Base-by-base conservation (phyloP, 2,888 invertebrate genomes). In the Aricia artaxerxes region DNA sequence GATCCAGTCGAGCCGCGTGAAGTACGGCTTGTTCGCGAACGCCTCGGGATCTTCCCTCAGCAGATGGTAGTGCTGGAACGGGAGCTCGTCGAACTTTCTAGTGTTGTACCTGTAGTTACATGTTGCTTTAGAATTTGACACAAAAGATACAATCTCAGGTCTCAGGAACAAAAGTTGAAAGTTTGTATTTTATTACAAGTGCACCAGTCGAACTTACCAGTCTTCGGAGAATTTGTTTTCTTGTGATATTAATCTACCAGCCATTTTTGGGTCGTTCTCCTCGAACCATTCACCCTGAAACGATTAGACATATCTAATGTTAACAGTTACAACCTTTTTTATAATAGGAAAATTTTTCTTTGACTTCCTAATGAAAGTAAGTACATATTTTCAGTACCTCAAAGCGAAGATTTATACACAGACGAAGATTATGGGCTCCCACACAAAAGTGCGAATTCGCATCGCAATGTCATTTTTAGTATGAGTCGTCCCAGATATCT, bases 61-160 rank as follows among this genome's bases (percentile, higher is more conserved):
- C 7, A 96, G 89, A 84, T 96, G 95, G 88, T 96, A 95, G 87
- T 96, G 96, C 86, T 97, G 97, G 91, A 96, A 97, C 75, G 98
- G 98, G 77, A 98, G 94, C 90, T 98, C 98, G 88, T 97, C 97
- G 81, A 97, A 95, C 92, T 97, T 97, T 85, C 98, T 95, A 77
- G 96, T 95, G 91, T 98, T 98, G 90, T 96, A 97, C 88, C 97
- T 97, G 90, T 38, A 11, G 35, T 35, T 24, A 64, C 0, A 31
- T 64, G 1, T 64, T 11, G 7, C 24, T 31, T 61, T 7, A n/a
- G 24, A 24, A 61, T 24, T 61, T n/a, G n/a, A n/a, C 9, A 24
- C 24, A 24, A 61, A 60, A n/a, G 7, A 24, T 61, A 24, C n/a
- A n/a, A 7, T 61, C 9, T 64, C 11, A 9, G 4, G 9, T 61